A percentile compares a stretch with the other conserved stretches of the same genome.
Conservation (phyloP, 2,888 invertebrate species). For the Aphodius granarius region DNA sequence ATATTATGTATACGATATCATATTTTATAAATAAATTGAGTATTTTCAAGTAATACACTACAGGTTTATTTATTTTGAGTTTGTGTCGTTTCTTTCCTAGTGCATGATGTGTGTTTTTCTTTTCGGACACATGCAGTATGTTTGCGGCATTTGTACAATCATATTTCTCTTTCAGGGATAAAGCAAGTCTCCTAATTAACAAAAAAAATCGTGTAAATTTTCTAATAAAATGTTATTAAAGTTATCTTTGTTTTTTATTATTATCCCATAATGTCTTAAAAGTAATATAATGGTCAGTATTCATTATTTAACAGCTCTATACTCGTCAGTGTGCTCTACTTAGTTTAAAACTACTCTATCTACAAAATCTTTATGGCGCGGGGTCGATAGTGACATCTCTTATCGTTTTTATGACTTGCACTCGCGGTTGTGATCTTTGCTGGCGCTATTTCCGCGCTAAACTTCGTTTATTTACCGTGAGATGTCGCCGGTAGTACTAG, state of each 20-base stretch:
- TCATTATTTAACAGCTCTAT: background rate
- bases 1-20: background rate
- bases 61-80: background rate
- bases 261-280: background rate
- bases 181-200: background rate
- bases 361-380: no score
- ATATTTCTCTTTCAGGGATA: constrained; percentile 18
- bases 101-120: background rate
- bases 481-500: background rate
- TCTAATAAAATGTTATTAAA: constrained; percentile 17
- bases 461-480: background rate
- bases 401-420: no score
- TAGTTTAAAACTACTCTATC: no score
- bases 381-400: no score
- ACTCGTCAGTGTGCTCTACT: no score
- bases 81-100: background rate
- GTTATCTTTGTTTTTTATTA: background rate
- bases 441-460: background rate
- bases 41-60: background rate
- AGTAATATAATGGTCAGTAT: background rate
- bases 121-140: background rate
- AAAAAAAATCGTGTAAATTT: constrained; percentile 13
- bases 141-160: background rate
- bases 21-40: background rate
- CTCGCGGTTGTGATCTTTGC: background rate